A percentile compares a stretch with the other conserved stretches of the same genome.
Evolutionary conservation across 2,797 vertebrate species (phyloP).

Genomic region (Caiman crocodilus): DNA sequence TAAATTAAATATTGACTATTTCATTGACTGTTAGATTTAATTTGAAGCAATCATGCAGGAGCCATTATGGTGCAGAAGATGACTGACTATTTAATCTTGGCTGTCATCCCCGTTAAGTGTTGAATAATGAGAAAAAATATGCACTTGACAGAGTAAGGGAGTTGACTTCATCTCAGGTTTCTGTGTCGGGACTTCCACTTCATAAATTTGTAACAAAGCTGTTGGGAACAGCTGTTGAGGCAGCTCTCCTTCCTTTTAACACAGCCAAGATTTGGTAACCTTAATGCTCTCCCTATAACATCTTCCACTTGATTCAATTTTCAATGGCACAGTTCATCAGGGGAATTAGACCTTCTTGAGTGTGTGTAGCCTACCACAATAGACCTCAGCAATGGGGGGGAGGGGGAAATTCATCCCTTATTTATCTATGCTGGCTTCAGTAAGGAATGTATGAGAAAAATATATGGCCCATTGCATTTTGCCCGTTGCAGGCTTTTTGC

Average conservation of each 20-base stretch:
- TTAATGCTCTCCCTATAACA: not conserved
- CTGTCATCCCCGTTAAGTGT: constrained; percentile 71
- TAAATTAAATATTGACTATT: constrained; percentile 89
- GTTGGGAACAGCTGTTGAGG: not conserved
- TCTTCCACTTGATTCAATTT: not conserved
- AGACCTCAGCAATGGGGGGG: not conserved
- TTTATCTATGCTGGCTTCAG: not conserved
- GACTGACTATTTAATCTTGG: constrained; percentile 70
- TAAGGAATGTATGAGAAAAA: not conserved
- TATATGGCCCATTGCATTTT: not conserved
- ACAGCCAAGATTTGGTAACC: not conserved
- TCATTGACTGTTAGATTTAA: constrained; percentile 87
- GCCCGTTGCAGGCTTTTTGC: not conserved
- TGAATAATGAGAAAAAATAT: constrained; percentile 79
- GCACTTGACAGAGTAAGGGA: constrained; percentile 62
- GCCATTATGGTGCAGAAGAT: constrained; percentile 76
- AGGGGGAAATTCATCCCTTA: not conserved
- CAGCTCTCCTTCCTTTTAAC: not conserved
- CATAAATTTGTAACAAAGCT: constrained; percentile 22
- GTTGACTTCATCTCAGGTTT: constrained; percentile 62
- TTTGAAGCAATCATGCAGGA: constrained; percentile 85
- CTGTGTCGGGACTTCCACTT: constrained; percentile 53
- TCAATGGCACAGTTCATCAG: not conserved
- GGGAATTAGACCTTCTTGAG: not conserved
- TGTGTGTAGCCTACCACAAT: not conserved